These are phyloP conservation scores for Catonia carolina DNA, from an alignment of 2,888 invertebrate species.

Conservation along the genomic window DNA sequence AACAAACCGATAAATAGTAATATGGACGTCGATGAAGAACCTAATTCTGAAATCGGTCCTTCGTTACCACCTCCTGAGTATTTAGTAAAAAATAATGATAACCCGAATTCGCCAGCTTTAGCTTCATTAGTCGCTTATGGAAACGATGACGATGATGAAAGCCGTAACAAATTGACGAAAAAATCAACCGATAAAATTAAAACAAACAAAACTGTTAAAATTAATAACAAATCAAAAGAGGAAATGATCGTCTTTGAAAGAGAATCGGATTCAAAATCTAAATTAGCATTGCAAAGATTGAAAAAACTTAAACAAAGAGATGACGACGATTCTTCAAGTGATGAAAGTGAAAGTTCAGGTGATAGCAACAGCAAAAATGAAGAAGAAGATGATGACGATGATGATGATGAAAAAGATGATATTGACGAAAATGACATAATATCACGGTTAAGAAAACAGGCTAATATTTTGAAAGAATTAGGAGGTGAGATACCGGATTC, in stretches of 20 bases:
- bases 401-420: slow-evolving; percentile 31
- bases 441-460: slow-evolving; percentile 48
- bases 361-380: slow-evolving; percentile 1
- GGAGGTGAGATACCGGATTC: slow-evolving; percentile 50
- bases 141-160: no score
- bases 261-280: not conserved
- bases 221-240: not conserved
- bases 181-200: not conserved
- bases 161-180: no score
- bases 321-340: not conserved
- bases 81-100: not conserved
- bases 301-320: slow-evolving; percentile 11
- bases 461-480: slow-evolving; percentile 48
- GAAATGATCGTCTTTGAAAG: slow-evolving; percentile 2
- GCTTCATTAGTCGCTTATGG: not conserved
- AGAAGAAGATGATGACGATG: slow-evolving; percentile 19
- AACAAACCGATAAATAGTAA: not conserved
- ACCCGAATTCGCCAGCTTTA: not conserved
- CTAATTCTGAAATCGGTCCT: not conserved
- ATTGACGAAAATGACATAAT: slow-evolving; percentile 52
- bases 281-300: slow-evolving; percentile 11
- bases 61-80: not conserved
- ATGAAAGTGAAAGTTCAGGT: slow-evolving; percentile 5
- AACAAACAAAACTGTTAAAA: not conserved
- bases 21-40: no score